Percentiles rank a stretch among this genome's conserved stretches.
These are phyloP conservation scores for Aleiodes sp. DNA, from an alignment of 1,140 invertebrate genomes.

Conservation along the genomic window DNA sequence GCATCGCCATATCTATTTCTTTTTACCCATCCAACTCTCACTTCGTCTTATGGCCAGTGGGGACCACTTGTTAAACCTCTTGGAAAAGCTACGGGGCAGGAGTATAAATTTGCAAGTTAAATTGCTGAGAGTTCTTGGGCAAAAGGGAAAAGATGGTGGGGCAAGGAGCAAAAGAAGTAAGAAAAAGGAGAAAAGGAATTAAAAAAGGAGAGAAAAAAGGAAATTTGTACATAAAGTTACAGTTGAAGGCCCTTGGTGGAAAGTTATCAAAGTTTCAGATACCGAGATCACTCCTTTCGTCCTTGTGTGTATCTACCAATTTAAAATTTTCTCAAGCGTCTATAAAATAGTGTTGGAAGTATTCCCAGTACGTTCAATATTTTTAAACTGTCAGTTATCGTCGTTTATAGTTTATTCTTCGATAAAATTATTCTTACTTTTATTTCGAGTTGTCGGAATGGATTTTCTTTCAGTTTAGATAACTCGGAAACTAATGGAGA, in stretches of 20 bases:
- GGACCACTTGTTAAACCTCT: conserved; percentile 42
- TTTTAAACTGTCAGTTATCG: too few species aligned
- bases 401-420: too few species aligned
- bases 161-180: not conserved
- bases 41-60: conserved; percentile 26
- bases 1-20: conserved; percentile 4
- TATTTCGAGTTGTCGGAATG: too few species aligned
- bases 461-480: too few species aligned
- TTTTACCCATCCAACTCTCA: not conserved
- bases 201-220: too few species aligned
- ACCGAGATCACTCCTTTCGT: not conserved
- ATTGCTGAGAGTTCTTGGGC: conserved; percentile 31
- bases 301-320: not conserved
- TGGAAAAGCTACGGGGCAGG: conserved; percentile 27
- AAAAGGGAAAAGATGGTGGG: conserved; percentile 17
- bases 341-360: not conserved
- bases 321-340: not conserved
- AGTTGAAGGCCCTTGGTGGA: not conserved
- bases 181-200: too few species aligned
- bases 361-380: too few species aligned
- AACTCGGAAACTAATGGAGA: too few species aligned
- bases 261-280: not conserved
- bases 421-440: too few species aligned
- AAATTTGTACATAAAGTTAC: not conserved
- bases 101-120: conserved; percentile 48